phyloP scores from a whole-genome alignment of 1,140 invertebrate species.

The Heliconius hewitsoni region DNA sequence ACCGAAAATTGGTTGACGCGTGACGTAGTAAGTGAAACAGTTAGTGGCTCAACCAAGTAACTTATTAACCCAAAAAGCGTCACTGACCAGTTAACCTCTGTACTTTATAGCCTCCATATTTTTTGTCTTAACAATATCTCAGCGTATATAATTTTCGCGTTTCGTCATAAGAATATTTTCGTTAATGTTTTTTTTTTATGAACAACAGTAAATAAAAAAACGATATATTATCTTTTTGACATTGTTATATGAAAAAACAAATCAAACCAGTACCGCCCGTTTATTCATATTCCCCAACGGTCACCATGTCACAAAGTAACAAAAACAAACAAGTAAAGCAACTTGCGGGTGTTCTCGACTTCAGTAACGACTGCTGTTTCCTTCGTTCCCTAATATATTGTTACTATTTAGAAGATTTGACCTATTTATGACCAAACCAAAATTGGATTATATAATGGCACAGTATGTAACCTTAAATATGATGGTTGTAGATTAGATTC shows the following conservation, averaged over 20 bases:
- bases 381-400: neutral
- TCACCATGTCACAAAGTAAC: neutral
- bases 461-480: too few relatives aligned
- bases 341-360: neutral
- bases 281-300: neutral
- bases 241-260: neutral
- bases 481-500: too few relatives aligned
- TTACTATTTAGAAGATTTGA: neutral
- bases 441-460: neutral
- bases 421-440: neutral
- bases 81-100: neutral
- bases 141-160: too few relatives aligned
- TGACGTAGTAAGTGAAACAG: constrained; percentile 18
- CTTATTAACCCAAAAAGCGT: too few relatives aligned
- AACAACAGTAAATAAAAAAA: neutral
- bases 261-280: neutral
- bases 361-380: neutral
- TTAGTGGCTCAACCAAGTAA: neutral
- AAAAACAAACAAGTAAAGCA: neutral
- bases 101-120: neutral
- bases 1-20: constrained; percentile 30
- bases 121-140: neutral
- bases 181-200: too few relatives aligned
- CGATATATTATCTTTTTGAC: neutral
- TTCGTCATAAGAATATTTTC: too few relatives aligned